Base-by-base conservation (phyloP, 2,113 vertebrate species). In the Connochaetes taurinus region DNA sequence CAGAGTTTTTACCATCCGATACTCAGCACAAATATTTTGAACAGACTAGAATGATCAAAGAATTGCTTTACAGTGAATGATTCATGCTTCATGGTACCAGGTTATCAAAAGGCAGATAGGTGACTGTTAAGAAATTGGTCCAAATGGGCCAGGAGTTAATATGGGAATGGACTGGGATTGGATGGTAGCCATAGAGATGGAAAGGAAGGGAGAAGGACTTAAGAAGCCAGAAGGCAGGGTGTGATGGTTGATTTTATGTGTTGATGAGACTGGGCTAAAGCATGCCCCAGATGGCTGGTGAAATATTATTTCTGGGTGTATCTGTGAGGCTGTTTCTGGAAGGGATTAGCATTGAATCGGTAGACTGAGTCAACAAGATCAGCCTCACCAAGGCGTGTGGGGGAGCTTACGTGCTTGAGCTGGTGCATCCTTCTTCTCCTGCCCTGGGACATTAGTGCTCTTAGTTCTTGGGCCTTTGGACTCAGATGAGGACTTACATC, bases 51-150 rank as follows among this genome's bases (percentile, higher is more conserved):
- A 50, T 19, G 60, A 93, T 88, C 45, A 55, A 93, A 58, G 87
- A 58, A 47, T 47, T 43, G 45, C 81, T 84, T 81, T 50, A n/a
- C 31, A 71, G 45, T 50, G 74, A 78, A 71, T 82, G 76, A 91
- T n/a, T 97, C 84, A 27, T 80, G 47, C 50, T 74, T 96, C 43
- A 19, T 62, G 50, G 90, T 27, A 29, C 58, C 31, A 52, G 64
- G 21, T 88, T 60, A 85, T 86, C 87, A 85, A 83, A 94, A 88
- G 29, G 31, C 11, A 85, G 14, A 27, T 3, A 45, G 29, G n/a
- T 50, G 87, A 33, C 31, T 45, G 6, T 67, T 81, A 55, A 23
- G 64, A 94, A 60, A 82, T 15, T 45, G 13, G 17, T 53, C 60
- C 29, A 58, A 36, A 0, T 64, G 53, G 76, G 83, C n/a, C 40